A percentile compares a stretch with the other conserved stretches of the same genome.
These are phyloP conservation scores for Hydrozoanthus tunicans DNA, from an alignment of 64 coral and sea anemone genomes.

Conservation along the genomic window DNA sequence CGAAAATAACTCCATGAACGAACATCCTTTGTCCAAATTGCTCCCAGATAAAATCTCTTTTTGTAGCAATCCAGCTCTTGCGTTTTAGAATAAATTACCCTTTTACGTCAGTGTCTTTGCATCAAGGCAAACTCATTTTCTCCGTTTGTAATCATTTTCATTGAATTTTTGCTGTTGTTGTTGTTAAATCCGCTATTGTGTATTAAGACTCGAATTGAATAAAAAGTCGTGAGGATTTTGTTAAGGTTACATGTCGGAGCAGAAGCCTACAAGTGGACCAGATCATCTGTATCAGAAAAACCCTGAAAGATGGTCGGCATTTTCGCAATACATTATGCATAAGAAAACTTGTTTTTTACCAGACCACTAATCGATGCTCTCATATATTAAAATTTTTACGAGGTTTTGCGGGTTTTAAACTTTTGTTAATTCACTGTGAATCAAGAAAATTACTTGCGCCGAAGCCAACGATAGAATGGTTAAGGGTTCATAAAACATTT, in stretches of 20 bases:
- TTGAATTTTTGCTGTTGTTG: background rate
- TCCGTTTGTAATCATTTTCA: background rate
- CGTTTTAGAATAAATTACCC: conserved; percentile 29
- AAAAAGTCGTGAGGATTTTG: background rate
- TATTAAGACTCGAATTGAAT: background rate
- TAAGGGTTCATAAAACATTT: background rate
- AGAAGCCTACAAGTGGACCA: background rate
- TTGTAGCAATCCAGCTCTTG: background rate
- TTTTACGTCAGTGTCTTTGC: background rate
- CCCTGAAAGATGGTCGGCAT: conserved; percentile 1
- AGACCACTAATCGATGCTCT: conserved; percentile 21
- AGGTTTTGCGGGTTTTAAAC: conserved; percentile 27
- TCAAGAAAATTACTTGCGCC: background rate
- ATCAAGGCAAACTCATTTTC: background rate
- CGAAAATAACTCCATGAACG: background rate
- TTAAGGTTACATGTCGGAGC: background rate
- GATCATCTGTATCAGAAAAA: conserved; percentile 8
- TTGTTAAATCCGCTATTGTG: background rate
- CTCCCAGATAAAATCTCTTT: background rate
- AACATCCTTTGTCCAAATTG: background rate
- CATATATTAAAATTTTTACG: background rate
- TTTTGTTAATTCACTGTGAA: conserved; percentile 7
- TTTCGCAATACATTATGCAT: conserved; percentile 26
- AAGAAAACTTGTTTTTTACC: background rate
- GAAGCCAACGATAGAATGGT: background rate